Conservation (phyloP, 2,888 invertebrate genomes). For the Petrolisthes manimaculis region DNA sequence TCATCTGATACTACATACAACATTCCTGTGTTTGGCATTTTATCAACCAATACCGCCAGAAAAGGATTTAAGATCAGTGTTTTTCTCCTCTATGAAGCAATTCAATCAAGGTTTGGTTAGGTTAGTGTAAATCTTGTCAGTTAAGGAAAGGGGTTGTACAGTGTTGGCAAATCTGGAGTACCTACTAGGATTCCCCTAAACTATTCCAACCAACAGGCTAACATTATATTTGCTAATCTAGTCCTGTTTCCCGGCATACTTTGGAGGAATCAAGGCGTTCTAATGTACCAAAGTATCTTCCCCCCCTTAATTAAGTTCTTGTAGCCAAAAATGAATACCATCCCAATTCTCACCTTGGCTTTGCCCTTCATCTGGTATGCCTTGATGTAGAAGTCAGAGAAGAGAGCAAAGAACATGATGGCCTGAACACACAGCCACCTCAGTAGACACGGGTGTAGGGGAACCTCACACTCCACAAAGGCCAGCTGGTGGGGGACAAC, state of each 20-base stretch:
- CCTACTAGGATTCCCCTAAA: too few relatives aligned
- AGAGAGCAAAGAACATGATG: slow-evolving; percentile 46
- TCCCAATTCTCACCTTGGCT: slow-evolving; percentile 14
- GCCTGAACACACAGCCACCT: slow-evolving; percentile 27
- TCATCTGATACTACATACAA: too few relatives aligned
- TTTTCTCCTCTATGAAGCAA: too few relatives aligned
- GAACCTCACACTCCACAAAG: slow-evolving; percentile 41
- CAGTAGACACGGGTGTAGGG: slow-evolving; percentile 18
- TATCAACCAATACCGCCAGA: too few relatives aligned
- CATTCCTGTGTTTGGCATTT: too few relatives aligned
- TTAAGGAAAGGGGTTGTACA: background rate
- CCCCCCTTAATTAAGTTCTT: background rate
- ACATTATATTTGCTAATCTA: too few relatives aligned
- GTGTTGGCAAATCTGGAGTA: background rate
- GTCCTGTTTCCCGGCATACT: too few relatives aligned
- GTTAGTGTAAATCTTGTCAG: slow-evolving; percentile 16
- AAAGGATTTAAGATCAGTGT: too few relatives aligned
- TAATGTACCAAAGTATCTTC: background rate
- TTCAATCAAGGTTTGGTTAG: background rate
- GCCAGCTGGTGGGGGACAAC: slow-evolving; percentile 16
- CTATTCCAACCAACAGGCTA: too few relatives aligned
- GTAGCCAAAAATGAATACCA: background rate
- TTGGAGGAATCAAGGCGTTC: too few relatives aligned
- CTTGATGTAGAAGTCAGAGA: slow-evolving; percentile 50
- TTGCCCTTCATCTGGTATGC: slow-evolving; percentile 43